Percentiles rank a stretch among this genome's conserved stretches.
These are phyloP conservation scores for Bradypodion pumilum DNA, from an alignment of 2,797 vertebrate genomes.

Conservation along the genomic window DNA sequence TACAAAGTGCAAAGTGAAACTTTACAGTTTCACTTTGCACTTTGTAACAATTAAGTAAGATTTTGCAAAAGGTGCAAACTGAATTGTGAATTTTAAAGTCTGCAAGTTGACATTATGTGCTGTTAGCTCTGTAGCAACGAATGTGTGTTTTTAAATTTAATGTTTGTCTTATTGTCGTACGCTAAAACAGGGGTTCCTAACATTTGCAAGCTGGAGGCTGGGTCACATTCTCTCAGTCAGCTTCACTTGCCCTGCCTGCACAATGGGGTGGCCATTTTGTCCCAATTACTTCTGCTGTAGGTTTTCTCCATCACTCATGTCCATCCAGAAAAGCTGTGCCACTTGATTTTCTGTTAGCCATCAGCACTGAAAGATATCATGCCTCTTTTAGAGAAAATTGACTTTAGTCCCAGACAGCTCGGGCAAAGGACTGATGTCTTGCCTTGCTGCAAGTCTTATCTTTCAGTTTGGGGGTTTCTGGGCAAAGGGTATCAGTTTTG, in stretches of 20 bases:
- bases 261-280: too few species aligned
- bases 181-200: constrained; percentile 64
- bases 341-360: neutral
- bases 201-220: too few species aligned
- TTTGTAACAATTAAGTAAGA: neutral
- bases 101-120: constrained; percentile 47
- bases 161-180: constrained; percentile 44
- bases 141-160: constrained; percentile 26
- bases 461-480: neutral
- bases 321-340: neutral
- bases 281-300: neutral
- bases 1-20: neutral
- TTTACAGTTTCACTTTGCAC: neutral
- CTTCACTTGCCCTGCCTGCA: too few species aligned
- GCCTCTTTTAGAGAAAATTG: neutral
- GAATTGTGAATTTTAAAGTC: constrained; percentile 50
- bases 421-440: neutral
- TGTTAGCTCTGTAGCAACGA: constrained; percentile 39
- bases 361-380: neutral
- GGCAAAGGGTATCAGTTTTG: neutral
- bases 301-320: neutral
- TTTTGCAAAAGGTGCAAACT: constrained; percentile 52
- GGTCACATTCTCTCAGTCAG: too few species aligned
- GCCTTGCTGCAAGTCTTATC: neutral
- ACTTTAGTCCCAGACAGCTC: neutral